Percentiles rank a stretch among this genome's conserved stretches.
These are phyloP conservation scores for Drosophila emarginata DNA, from an alignment of 2,888 invertebrate species.

Conservation along the genomic window DNA sequence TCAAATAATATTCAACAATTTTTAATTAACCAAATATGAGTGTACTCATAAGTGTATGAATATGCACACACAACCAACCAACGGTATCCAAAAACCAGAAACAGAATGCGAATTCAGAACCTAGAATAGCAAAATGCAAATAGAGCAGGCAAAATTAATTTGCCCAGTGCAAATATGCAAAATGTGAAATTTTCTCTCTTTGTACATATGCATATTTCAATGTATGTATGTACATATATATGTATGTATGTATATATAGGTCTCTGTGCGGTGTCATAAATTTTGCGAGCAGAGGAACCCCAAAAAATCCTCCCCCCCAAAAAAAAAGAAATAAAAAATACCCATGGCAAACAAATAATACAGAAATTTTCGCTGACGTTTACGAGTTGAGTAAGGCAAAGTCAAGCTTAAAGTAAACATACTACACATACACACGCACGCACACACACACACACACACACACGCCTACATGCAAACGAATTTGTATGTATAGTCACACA, in stretches of 20 bases:
- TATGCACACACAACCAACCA: slow-evolving; percentile 23
- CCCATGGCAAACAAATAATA: slow-evolving; percentile 58
- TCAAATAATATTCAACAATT: slow-evolving; percentile 60
- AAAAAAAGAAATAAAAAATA: slow-evolving; percentile 29
- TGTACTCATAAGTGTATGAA: slow-evolving; percentile 25
- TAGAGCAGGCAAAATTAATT: slow-evolving; percentile 65
- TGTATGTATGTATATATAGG: slow-evolving; percentile 31
- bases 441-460: background rate
- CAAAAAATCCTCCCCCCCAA: slow-evolving; percentile 41
- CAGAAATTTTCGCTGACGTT: slow-evolving; percentile 68
- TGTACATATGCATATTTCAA: too few species aligned
- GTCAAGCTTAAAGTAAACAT: slow-evolving; percentile 9
- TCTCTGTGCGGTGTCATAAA: slow-evolving; percentile 59
- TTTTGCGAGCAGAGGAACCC: slow-evolving; percentile 35
- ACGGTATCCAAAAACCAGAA: background rate
- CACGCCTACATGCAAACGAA: too few species aligned
- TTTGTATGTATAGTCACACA: too few species aligned
- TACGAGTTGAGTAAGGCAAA: slow-evolving; percentile 24
- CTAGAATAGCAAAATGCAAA: slow-evolving; percentile 50
- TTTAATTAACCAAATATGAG: slow-evolving; percentile 69
- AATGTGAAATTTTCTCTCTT: slow-evolving; percentile 33
- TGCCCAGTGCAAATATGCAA: slow-evolving; percentile 70
- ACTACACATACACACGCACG: background rate
- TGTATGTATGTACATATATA: too few species aligned
- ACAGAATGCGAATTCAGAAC: background rate